Evolutionary conservation across 2,797 vertebrate species (phyloP), one percentile per base, ranked within the genome.

Genomic region (Coregonus ussuriensis): DNA sequence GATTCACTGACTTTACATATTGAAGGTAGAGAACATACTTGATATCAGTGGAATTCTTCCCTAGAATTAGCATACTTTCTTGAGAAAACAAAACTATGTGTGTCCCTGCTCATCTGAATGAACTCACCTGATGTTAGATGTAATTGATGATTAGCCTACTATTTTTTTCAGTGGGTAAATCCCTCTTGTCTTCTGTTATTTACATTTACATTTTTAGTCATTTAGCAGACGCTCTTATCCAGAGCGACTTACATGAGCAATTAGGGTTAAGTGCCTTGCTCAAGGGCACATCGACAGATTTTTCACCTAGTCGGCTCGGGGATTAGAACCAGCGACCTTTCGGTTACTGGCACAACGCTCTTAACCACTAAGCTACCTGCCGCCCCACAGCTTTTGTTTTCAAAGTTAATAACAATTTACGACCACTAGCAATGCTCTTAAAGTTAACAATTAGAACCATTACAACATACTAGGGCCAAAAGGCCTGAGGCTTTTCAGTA

Each of bases 401-500:
- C 21, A n/a, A 41, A n/a, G 70, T 31, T 65, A 70, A 71, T 47
- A 7, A 47, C 3, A 11, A 47, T 47, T 47, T 11, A 47, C 2
- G 0, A 47, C 41, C 2, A 47, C 41, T 47, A 47, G 9, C 41
- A 47, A 47, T 6, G 37, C 16, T 33, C 35, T 74, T 63, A 74
- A 74, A 62, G 70, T 72, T 80, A 84, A 89, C 81, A 85, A 79
- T 72, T 56, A 80, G 78, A 80, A 47, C 51, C 71, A 77, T 71
- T 87, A 74, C 79, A 84, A 33, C 51, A 25, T 2, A 35, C 70
- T 77, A 31, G 18, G 29, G 85, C 41, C 41, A 1, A 47, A 9
- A 7, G 41, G 84, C 81, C 74, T 62, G 79, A 82, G 72, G 67
- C 82, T 83, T 82, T 84, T 81, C 83, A 79, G 82, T 85, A 81